These are phyloP conservation scores for Petrophora chlorosata DNA, from an alignment of 2,888 invertebrate genomes.

Conservation along the genomic window DNA sequence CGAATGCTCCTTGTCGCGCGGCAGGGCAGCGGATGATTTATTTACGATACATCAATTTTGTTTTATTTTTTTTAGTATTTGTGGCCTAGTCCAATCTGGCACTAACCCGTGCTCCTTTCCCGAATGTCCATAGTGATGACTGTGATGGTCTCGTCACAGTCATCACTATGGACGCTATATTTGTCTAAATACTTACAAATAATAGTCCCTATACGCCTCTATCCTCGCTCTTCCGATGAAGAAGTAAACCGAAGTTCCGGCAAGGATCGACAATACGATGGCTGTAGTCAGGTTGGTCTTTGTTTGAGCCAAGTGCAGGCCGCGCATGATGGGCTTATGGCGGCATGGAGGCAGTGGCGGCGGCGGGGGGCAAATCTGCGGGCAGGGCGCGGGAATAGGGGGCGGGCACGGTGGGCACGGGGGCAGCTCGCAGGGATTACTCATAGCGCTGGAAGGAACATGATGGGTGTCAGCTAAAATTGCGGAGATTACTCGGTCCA, in stretches of 20 bases:
- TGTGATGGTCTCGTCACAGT: too few species aligned
- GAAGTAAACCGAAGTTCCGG: slow-evolving; percentile 74
- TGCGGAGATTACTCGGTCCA: too few species aligned
- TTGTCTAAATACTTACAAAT: slow-evolving; percentile 85
- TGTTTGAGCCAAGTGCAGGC: slow-evolving; percentile 86
- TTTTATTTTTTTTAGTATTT: too few species aligned
- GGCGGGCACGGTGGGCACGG: slow-evolving; percentile 56
- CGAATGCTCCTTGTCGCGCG: too few species aligned
- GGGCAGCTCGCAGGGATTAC: slow-evolving; percentile 44
- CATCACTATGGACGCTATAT: too few species aligned
- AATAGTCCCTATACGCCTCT: slow-evolving; percentile 87
- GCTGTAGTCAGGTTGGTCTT: slow-evolving; percentile 83
- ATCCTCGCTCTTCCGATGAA: slow-evolving; percentile 81
- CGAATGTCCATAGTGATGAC: too few species aligned
- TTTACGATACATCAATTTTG: too few species aligned
- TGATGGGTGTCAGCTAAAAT: too few species aligned
- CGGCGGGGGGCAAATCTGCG: slow-evolving; percentile 55
- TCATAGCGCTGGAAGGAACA: slow-evolving; percentile 34
- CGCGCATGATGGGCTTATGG: slow-evolving; percentile 86
- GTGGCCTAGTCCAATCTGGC: too few species aligned
- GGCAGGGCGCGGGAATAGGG: slow-evolving; percentile 50
- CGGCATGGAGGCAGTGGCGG: slow-evolving; percentile 55
- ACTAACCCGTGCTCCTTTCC: too few species aligned
- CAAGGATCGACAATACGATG: slow-evolving; percentile 54
- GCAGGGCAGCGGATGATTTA: too few species aligned